Conservation (phyloP, 2,113 vertebrate species). For the Pygoscelis adeliae region DNA sequence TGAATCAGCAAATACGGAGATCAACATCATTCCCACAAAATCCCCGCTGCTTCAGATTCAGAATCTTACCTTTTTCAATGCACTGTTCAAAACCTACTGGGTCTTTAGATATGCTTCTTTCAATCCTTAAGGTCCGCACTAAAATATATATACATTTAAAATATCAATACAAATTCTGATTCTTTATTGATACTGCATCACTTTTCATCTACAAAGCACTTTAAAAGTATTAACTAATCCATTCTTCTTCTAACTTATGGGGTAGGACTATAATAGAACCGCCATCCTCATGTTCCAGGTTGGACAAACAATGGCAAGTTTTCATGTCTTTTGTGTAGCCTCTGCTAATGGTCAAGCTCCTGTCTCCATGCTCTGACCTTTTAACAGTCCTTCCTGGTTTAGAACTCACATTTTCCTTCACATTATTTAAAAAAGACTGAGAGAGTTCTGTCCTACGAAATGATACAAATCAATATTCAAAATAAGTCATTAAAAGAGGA, state of each 20-base stretch:
- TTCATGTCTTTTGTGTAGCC: not conserved
- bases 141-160: not conserved
- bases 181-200: not conserved
- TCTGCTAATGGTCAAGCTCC: not conserved
- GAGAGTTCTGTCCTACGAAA: not conserved
- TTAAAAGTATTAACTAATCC: not conserved
- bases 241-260: not conserved
- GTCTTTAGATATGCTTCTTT: conserved; percentile 83
- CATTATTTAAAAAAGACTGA: not conserved
- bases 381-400: not conserved
- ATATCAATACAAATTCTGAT: not conserved
- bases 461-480: not conserved
- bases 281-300: not conserved
- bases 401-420: not conserved
- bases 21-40: not conserved
- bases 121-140: conserved; percentile 88
- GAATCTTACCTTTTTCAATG: conserved; percentile 85
- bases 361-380: not conserved
- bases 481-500: not conserved
- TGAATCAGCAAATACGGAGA: not conserved
- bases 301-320: not conserved
- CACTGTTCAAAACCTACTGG: conserved; percentile 84
- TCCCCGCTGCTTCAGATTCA: not conserved
- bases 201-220: not conserved
- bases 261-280: not conserved